Conservation (phyloP, 2,888 invertebrate species). For the Linnaemya tessellans region DNA sequence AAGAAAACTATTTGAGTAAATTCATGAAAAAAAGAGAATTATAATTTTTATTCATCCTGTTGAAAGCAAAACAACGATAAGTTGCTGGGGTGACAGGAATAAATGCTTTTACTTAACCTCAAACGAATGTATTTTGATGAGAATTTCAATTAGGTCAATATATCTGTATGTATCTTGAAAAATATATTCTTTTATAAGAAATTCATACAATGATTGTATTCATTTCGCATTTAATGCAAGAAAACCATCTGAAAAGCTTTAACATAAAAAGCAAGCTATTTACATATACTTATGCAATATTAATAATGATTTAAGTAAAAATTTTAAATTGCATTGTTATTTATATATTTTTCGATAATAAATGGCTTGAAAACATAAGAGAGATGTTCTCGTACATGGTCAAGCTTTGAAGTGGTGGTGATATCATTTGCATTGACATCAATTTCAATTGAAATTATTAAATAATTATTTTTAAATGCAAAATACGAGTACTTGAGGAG, state of each 20-base stretch:
- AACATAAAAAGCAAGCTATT: not conserved
- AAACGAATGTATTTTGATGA: not conserved
- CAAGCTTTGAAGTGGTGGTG: no score
- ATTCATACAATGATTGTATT: not conserved
- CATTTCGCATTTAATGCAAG: not conserved
- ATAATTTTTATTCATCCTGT: not conserved
- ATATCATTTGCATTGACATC: no score
- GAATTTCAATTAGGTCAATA: conserved; percentile 22
- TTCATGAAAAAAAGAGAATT: not conserved
- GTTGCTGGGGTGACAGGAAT: not conserved
- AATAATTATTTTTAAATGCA: no score
- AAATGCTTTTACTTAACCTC: conserved; percentile 10
- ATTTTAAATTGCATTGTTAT: not conserved
- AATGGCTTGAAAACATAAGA: not conserved
- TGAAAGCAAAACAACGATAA: not conserved
- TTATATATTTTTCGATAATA: not conserved
- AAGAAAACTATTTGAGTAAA: not conserved
- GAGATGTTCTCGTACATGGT: no score
- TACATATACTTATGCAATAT: not conserved
- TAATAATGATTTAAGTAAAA: not conserved
- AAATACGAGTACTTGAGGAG: no score
- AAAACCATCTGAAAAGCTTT: not conserved
- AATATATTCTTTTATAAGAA: not conserved
- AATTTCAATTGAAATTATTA: no score
- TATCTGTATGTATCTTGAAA: not conserved